A percentile compares a stretch with the other conserved stretches of the same genome.
These are phyloP conservation scores for Proisotoma minuta DNA, from an alignment of 2,888 invertebrate species.

Conservation along the genomic window DNA sequence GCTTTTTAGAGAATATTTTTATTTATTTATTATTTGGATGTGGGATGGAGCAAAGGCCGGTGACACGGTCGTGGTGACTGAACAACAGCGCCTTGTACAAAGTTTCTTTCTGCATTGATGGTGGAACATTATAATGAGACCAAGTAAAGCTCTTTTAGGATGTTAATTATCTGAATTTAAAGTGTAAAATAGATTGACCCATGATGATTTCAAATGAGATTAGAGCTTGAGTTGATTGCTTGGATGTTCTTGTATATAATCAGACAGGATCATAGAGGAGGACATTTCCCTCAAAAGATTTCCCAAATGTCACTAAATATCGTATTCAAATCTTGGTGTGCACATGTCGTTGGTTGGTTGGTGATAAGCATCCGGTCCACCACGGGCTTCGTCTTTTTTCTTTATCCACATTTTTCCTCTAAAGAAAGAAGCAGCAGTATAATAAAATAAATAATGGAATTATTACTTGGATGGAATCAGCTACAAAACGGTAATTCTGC, in stretches of 20 bases:
- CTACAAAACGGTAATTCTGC: not conserved
- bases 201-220: conserved; percentile 4
- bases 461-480: too few relatives aligned
- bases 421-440: not conserved
- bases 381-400: not conserved
- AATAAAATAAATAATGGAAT: conserved; percentile 6
- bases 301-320: not conserved
- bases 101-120: conserved; percentile 13
- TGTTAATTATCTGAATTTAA: conserved; percentile 18
- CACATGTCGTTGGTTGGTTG: not conserved
- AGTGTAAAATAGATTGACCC: conserved; percentile 18
- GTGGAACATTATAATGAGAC: conserved; percentile 43
- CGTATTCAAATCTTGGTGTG: not conserved
- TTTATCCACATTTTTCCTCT: not conserved
- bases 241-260: not conserved
- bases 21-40: not conserved
- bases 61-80: conserved; percentile 6
- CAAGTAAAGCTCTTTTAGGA: not conserved
- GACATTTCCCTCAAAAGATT: conserved; percentile 8
- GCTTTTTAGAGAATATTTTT: not conserved
- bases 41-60: not conserved
- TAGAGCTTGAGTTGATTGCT: not conserved
- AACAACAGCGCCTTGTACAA: not conserved
- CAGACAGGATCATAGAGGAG: not conserved
- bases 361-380: conserved; percentile 1